These are phyloP conservation scores for Dorcus hopei DNA, from an alignment of 2,888 invertebrate genomes.

Conservation along the genomic window DNA sequence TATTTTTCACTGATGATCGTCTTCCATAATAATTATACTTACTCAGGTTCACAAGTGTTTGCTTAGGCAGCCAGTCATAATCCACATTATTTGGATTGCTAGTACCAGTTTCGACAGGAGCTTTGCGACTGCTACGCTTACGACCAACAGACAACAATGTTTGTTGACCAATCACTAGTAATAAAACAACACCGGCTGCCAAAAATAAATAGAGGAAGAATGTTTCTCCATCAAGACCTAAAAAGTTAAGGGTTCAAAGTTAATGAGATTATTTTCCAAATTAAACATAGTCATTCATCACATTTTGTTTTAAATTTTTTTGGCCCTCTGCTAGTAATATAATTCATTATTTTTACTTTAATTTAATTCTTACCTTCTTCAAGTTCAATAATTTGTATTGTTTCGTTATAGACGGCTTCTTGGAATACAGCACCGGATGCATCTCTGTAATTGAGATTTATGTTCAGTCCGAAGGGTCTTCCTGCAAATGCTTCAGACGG, in stretches of 20 bases:
- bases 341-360: background rate
- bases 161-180: conserved; percentile 86
- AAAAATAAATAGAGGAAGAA: conserved; percentile 97
- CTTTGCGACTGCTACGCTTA: conserved; percentile 59
- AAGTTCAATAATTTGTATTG: conserved; percentile 90
- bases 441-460: conserved; percentile 89
- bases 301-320: too few species aligned
- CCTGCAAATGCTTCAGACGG: conserved; percentile 97
- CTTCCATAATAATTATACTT: conserved; percentile 53
- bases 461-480: conserved; percentile 91
- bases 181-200: conserved; percentile 82
- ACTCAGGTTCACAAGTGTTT: conserved; percentile 81
- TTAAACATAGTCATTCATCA: background rate
- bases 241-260: conserved; percentile 7
- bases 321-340: background rate
- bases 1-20: conserved; percentile 26
- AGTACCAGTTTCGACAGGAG: conserved; percentile 85
- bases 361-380: conserved; percentile 66
- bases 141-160: conserved; percentile 81
- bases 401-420: conserved; percentile 97
- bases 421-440: conserved; percentile 63
- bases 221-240: conserved; percentile 91
- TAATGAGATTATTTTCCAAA: background rate
- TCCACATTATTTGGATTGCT: conserved; percentile 87
- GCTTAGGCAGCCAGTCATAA: conserved; percentile 97